phyloP scores from a whole-genome alignment of 2,797 vertebrate species.

The Eulemur rubriventer region DNA sequence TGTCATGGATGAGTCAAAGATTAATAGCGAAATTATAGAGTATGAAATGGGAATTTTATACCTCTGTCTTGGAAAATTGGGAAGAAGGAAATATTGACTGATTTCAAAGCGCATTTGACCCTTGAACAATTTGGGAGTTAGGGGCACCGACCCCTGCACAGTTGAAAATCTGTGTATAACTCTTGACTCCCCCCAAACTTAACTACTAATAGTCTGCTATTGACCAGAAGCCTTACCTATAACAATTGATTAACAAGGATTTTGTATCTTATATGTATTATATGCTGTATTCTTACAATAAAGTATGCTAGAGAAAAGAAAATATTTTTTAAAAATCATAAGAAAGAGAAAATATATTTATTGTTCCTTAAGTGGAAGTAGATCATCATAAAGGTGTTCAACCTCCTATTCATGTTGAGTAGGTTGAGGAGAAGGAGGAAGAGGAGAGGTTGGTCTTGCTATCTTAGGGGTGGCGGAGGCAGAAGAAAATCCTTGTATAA shows the following conservation, averaged over 20 bases:
- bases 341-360: no score
- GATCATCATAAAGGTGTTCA: no score
- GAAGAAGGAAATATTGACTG: slow-evolving; percentile 81
- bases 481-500: not conserved
- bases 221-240: not conserved
- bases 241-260: not conserved
- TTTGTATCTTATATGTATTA: not conserved
- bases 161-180: not conserved
- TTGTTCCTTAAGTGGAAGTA: no score
- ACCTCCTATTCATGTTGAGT: not conserved
- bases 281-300: not conserved
- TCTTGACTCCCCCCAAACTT: not conserved
- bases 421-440: not conserved
- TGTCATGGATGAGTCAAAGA: slow-evolving; percentile 88
- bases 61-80: slow-evolving; percentile 78
- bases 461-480: not conserved
- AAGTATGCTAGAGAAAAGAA: not conserved
- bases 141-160: accelerated
- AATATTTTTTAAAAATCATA: no score
- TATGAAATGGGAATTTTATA: slow-evolving; percentile 77
- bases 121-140: not conserved
- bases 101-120: not conserved
- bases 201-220: not conserved
- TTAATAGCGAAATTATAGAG: slow-evolving; percentile 86
- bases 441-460: not conserved